These are phyloP conservation scores for Sakesphorus luctuosus DNA, from an alignment of 2,113 vertebrate genomes.

Conservation along the genomic window DNA sequence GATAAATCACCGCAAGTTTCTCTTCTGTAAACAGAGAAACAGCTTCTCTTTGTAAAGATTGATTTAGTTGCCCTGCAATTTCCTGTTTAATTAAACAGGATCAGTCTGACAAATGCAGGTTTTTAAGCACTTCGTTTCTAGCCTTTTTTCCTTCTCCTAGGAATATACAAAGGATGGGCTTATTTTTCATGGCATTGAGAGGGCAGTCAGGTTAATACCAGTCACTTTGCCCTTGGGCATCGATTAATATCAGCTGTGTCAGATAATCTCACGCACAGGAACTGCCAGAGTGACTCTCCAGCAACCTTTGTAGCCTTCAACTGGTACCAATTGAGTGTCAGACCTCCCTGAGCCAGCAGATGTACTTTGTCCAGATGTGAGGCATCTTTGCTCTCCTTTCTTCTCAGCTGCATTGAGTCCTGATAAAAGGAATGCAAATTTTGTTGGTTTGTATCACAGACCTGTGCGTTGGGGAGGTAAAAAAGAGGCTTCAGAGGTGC, in stretches of 20 bases:
- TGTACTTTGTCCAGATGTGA: background rate
- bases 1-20: constrained; percentile 58
- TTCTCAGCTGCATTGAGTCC: background rate
- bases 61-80: constrained; percentile 59
- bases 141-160: background rate
- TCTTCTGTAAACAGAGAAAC: constrained; percentile 63
- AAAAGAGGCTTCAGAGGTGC: background rate
- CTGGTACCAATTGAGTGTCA: background rate
- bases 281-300: background rate
- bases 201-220: background rate
- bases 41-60: constrained; percentile 62
- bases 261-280: background rate
- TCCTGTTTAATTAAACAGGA: constrained; percentile 71
- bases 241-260: background rate
- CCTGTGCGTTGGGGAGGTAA: background rate
- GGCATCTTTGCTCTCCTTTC: background rate
- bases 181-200: background rate
- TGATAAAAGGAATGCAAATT: background rate
- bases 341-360: background rate
- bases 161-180: background rate
- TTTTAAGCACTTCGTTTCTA: constrained; percentile 39
- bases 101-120: constrained; percentile 40
- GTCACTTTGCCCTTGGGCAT: background rate
- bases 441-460: background rate
- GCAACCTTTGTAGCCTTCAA: background rate